Evolutionary conservation across 2,888 invertebrate species (phyloP).

Genomic region (Invenusta paracnida): DNA sequence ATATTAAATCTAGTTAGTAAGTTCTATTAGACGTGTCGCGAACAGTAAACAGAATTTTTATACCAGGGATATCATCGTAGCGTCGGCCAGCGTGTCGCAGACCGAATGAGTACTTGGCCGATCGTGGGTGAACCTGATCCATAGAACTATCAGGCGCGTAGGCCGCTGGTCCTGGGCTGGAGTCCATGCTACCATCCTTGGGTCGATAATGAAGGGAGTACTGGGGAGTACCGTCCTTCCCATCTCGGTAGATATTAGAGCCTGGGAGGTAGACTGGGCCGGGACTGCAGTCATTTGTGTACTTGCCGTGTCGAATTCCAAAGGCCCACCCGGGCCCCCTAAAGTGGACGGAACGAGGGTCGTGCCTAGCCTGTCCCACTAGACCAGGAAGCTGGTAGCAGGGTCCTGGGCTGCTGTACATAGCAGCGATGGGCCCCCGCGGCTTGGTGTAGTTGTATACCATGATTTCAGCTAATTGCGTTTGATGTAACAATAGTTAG

Average conservation of each 20-base stretch:
- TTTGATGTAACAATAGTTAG: no score
- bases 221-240: constrained; percentile 56
- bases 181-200: constrained; percentile 47
- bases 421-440: constrained; percentile 51
- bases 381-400: constrained; percentile 51
- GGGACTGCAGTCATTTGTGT: constrained; percentile 45
- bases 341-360: constrained; percentile 49
- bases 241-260: constrained; percentile 52
- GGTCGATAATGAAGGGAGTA: constrained; percentile 54
- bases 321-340: constrained; percentile 49
- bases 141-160: constrained; percentile 56
- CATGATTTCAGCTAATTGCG: constrained; percentile 46
- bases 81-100: constrained; percentile 51
- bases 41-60: neutral
- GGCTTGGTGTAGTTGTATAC: constrained; percentile 50
- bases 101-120: constrained; percentile 57
- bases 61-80: constrained; percentile 57
- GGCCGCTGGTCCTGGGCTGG: constrained; percentile 58
- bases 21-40: no score
- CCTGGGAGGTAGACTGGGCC: constrained; percentile 47
- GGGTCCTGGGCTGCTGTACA: constrained; percentile 51
- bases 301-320: constrained; percentile 48
- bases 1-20: no score
- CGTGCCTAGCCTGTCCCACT: constrained; percentile 49
- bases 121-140: constrained; percentile 49